Conservation (phyloP, 2,797 vertebrate species). For the Netta rufina region DNA sequence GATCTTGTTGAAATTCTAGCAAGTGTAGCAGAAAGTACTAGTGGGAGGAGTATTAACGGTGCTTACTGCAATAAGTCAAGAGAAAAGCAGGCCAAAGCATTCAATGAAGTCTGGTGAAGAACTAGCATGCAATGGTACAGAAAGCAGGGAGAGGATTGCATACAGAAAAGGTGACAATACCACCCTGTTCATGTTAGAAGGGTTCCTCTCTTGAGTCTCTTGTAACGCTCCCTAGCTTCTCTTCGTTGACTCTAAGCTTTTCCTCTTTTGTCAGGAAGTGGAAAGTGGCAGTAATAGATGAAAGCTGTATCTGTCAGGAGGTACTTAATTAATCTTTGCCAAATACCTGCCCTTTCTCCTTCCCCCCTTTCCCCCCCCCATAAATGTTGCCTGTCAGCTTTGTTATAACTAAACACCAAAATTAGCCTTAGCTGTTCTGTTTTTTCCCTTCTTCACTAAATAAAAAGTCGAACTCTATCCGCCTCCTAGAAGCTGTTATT, state of each 20-base stretch:
- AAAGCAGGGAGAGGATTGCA: neutral
- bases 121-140: neutral
- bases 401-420: neutral
- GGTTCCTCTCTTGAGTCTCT: accelerated
- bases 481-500: neutral
- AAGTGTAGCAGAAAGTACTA: neutral
- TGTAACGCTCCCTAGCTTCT: neutral
- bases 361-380: too few species aligned
- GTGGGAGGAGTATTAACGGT: neutral
- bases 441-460: neutral
- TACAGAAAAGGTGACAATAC: neutral
- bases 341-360: neutral
- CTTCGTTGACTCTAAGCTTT: neutral
- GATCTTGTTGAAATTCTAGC: neutral
- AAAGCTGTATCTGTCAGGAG: neutral
- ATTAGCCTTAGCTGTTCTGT: neutral
- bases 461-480: neutral
- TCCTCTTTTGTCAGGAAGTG: neutral
- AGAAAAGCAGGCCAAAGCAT: neutral
- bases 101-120: neutral
- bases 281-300: neutral
- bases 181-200: neutral
- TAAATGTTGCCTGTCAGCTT: neutral
- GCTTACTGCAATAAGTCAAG: neutral
- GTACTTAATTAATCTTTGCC: neutral